These are phyloP conservation scores for Drosophila saltans DNA, from an alignment of 1,140 invertebrate genomes.

Conservation along the genomic window DNA sequence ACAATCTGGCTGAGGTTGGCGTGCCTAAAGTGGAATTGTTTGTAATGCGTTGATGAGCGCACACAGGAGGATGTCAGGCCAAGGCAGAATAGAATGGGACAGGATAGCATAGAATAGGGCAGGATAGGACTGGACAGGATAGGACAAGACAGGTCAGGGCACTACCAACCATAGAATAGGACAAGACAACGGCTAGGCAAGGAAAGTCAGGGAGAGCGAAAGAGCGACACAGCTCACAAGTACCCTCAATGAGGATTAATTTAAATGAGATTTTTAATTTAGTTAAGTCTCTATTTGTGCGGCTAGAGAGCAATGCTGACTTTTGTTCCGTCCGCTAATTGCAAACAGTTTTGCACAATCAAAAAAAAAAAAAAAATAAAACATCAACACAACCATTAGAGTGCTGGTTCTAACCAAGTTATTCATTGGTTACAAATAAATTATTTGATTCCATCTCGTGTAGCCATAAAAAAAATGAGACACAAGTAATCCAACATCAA, in stretches of 20 bases:
- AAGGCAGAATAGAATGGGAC: conserved; percentile 15
- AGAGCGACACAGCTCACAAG: conserved; percentile 23
- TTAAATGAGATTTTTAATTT: conserved; percentile 74
- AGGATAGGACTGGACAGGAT: conserved; percentile 27
- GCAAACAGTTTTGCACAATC: conserved; percentile 31
- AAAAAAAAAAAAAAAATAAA: background rate
- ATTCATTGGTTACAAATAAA: too few relatives aligned
- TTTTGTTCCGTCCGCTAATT: conserved; percentile 40
- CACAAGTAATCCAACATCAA: too few relatives aligned
- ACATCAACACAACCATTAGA: too few relatives aligned
- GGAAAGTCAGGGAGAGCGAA: background rate
- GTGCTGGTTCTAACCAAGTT: too few relatives aligned
- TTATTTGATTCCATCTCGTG: too few relatives aligned
- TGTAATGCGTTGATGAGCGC: conserved; percentile 68
- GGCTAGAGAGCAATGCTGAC: background rate
- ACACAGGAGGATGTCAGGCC: background rate
- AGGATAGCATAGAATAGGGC: conserved; percentile 16
- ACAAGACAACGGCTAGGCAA: conserved; percentile 5
- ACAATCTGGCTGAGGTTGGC: conserved; percentile 70
- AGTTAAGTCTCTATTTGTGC: conserved; percentile 31
- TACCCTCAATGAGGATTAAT: conserved; percentile 60
- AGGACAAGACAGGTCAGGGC: background rate
- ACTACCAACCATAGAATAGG: conserved; percentile 1
- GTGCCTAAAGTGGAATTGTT: conserved; percentile 75
- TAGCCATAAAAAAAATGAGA: too few relatives aligned